These are phyloP conservation scores for Stenurella melanura DNA, from an alignment of 2,888 invertebrate species.

Conservation along the genomic window DNA sequence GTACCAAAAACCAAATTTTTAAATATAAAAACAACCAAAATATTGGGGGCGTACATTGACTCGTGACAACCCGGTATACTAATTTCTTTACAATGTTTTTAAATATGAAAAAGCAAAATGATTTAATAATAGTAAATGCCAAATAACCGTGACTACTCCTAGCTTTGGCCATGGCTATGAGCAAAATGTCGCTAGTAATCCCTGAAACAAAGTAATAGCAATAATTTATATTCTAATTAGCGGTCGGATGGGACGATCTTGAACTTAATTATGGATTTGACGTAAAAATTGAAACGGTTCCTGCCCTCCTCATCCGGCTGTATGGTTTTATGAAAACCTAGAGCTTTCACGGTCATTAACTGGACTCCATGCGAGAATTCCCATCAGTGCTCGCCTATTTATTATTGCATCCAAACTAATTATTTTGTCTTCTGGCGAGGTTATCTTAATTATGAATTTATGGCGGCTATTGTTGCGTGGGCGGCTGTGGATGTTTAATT, in stretches of 20 bases:
- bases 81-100: too few species aligned
- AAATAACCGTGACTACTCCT: neutral
- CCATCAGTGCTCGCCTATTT: neutral
- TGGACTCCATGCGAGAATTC: conserved; percentile 2
- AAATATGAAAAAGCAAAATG: too few species aligned
- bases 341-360: conserved; percentile 6
- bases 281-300: conserved; percentile 12
- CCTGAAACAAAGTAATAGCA: neutral
- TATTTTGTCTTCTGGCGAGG: conserved; percentile 21
- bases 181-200: neutral
- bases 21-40: too few species aligned
- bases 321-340: conserved; percentile 1
- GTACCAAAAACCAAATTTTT: too few species aligned
- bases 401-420: neutral
- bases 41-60: too few species aligned
- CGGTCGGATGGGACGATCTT: conserved; percentile 14
- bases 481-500: conserved; percentile 1
- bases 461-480: conserved; percentile 3
- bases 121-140: too few species aligned
- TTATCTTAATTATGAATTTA: conserved; percentile 9
- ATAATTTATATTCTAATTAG: conserved; percentile 20
- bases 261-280: conserved; percentile 24
- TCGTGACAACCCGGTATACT: too few species aligned
- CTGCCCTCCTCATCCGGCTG: conserved; percentile 27
- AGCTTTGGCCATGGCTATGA: neutral